These are phyloP conservation scores for Sesia apiformis DNA, from an alignment of 2,888 invertebrate genomes.

Conservation along the genomic window DNA sequence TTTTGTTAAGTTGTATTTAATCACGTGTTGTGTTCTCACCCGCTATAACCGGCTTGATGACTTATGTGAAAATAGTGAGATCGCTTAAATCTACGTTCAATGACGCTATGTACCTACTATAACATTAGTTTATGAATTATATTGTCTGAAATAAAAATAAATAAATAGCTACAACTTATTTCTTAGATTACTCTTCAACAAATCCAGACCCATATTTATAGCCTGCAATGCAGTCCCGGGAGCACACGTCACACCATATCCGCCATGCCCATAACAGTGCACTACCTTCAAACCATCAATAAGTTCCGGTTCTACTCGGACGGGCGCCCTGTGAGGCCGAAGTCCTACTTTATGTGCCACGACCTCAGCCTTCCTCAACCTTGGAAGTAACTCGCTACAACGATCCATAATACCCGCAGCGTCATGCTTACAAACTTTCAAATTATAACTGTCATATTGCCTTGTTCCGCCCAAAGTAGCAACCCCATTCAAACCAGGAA, in stretches of 20 bases:
- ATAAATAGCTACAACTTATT: slow-evolving; percentile 35
- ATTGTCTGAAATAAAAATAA: no score
- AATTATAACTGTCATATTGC: slow-evolving; percentile 85
- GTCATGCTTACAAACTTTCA: slow-evolving; percentile 80
- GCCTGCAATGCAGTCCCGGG: slow-evolving; percentile 91
- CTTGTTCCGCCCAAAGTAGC: slow-evolving; percentile 91
- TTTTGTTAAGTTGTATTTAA: no score
- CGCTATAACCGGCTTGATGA: no score
- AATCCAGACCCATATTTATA: slow-evolving; percentile 77
- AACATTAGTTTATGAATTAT: no score
- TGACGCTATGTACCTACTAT: no score
- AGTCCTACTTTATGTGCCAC: slow-evolving; percentile 83
- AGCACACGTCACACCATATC: slow-evolving; percentile 92
- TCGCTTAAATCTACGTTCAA: no score
- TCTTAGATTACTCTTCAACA: slow-evolving; percentile 40
- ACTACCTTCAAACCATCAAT: slow-evolving; percentile 76
- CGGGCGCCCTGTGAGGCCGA: slow-evolving; percentile 84
- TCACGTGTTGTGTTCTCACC: no score
- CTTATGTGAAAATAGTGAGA: no score
- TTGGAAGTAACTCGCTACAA: slow-evolving; percentile 84
- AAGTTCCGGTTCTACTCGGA: slow-evolving; percentile 82
- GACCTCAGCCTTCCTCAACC: slow-evolving; percentile 72
- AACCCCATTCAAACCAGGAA: slow-evolving; percentile 81
- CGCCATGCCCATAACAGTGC: slow-evolving; percentile 97
- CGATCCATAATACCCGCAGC: slow-evolving; percentile 84